Base-by-base conservation (phyloP, 2,113 vertebrate genomes). In the Melanerpes aurifrons region DNA sequence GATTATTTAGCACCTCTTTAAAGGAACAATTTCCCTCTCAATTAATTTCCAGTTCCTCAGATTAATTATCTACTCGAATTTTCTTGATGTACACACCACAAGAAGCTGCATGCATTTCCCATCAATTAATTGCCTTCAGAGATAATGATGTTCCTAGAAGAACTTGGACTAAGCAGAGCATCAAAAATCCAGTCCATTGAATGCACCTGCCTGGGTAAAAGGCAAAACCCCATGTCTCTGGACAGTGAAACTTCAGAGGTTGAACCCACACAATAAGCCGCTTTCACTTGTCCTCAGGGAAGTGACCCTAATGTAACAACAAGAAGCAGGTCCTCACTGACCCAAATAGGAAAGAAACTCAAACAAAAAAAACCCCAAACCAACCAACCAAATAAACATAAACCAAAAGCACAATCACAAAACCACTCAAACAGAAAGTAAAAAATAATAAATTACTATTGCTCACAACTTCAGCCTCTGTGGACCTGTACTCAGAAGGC, bases 31-130 rank as follows among this genome's bases (percentile, higher is more conserved):
- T 94, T 94, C 89, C 87, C 90, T 96, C 95, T 80, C 94, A 87
- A 96, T 96, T 94, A 91, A 93, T 89, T 86, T 89, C 61, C 43
- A 89, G 92, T 91, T 94, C 93, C 90, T 95, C 67, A 58, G 66
- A 79, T 91, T 95, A 95, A 96, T 95, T 95, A 95, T 53, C 88
- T 45, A 87, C 92, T 92, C 66, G 76, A 61, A 48, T 87, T 73
- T 93, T 94, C 91, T 66, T 81, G 45, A 87, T 7, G 13, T 35
- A 80, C 31, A 74, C 48, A 75, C 50, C 75, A 35, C 47, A 92
- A 95, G 83, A 85, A 93, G 68, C 53, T 48, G 67, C 85, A 84
- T 35, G 26, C 8, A 8, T n/a, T 94, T 96, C 88, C 94, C 90
- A 74, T 71, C 87, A 76, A 82, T 88, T 84, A 86, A 82, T 53